Evolutionary conservation across 2,113 vertebrate genomes (phyloP).

Genomic region (Carassius auratus): DNA sequence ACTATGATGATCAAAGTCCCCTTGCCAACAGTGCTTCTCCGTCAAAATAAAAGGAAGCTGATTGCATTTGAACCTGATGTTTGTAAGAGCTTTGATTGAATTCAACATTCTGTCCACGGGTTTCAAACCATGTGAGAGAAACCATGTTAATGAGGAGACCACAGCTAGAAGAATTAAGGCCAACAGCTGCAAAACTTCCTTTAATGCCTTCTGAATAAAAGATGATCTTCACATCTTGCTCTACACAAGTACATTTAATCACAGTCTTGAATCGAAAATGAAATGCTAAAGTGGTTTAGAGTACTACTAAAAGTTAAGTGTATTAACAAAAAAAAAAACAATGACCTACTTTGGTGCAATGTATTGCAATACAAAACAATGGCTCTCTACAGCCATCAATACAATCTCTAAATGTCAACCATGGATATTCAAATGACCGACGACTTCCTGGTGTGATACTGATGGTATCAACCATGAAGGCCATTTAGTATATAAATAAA

Average conservation of each 20-base stretch:
- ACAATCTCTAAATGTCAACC: not conserved
- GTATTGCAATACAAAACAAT: not conserved
- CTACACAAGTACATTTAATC: not conserved
- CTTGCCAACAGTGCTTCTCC: conserved; percentile 9
- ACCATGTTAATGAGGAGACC: not conserved
- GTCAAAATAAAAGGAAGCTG: not conserved
- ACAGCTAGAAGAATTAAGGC: not conserved
- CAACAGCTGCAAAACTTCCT: conserved; percentile 2
- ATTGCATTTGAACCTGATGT: conserved; percentile 16
- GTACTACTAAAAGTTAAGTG: not conserved
- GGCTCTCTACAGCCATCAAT: not conserved
- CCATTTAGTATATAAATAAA: not conserved
- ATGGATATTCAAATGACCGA: not conserved
- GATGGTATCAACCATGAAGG: not conserved
- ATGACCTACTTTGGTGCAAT: not conserved
- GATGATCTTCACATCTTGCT: not conserved
- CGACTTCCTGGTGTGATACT: conserved; percentile 22
- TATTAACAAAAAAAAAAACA: not conserved
- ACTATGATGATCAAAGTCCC: not conserved
- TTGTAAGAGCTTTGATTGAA: not conserved
- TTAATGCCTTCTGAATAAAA: not conserved
- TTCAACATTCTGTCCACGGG: not conserved
- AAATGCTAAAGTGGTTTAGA: not conserved
- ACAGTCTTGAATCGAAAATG: not conserved
- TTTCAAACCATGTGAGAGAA: not conserved